Conservation (phyloP, 2,797 vertebrate species). For the Parauchenoglanis ngamensis region DNA sequence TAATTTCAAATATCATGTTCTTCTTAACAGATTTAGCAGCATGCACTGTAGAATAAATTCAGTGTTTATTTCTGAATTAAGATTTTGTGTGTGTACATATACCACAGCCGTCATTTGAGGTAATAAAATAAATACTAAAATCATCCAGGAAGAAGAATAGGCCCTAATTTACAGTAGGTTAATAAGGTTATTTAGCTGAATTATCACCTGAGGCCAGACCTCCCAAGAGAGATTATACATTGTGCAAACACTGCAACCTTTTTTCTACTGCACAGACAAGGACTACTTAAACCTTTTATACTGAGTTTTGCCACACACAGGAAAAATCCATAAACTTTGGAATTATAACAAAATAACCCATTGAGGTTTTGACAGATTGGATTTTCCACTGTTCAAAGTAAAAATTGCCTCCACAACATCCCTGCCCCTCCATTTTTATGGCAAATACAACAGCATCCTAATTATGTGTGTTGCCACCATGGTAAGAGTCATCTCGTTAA, state of each 20-base stretch:
- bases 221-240: constrained; percentile 74
- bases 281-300: constrained; percentile 68
- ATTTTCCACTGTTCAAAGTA: constrained; percentile 80
- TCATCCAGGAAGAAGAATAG: constrained; percentile 55
- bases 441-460: constrained; percentile 80
- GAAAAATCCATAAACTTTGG: constrained; percentile 81
- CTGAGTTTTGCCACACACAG: constrained; percentile 73
- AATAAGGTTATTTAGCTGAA: constrained; percentile 67
- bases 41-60: neutral
- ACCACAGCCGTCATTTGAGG: neutral
- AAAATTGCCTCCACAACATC: constrained; percentile 73
- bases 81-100: neutral
- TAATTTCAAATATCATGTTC: neutral
- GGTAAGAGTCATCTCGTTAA: constrained; percentile 78
- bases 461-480: constrained; percentile 77
- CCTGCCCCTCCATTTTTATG: constrained; percentile 71
- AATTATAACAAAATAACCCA: constrained; percentile 81
- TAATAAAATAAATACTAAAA: constrained; percentile 4
- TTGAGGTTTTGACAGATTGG: constrained; percentile 75
- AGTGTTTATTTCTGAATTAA: neutral
- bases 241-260: constrained; percentile 76
- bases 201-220: constrained; percentile 74
- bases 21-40: neutral
- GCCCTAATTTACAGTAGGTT: constrained; percentile 65
- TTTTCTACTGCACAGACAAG: constrained; percentile 72